Conservation (phyloP, 37 sponge, comb jelly and placozoan genomes). For the Axinella damicornis region DNA sequence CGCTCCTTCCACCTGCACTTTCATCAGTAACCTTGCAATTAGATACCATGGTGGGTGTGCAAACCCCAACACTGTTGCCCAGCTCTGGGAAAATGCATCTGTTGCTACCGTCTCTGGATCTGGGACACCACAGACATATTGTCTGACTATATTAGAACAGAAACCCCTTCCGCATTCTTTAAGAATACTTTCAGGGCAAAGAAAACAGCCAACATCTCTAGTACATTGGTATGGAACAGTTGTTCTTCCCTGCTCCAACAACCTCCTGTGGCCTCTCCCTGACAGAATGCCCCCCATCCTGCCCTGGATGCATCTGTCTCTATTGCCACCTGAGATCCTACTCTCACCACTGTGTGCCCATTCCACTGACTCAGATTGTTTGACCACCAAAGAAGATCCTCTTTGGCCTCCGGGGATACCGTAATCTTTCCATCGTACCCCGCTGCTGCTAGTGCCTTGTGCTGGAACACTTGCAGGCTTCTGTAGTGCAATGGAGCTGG, state of each 20-base stretch:
- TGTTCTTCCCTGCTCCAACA: constrained; percentile 43
- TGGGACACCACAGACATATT: constrained; percentile 5
- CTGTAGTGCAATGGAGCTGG: constrained; percentile 20
- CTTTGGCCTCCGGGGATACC: too few species aligned
- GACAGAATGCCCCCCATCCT: neutral
- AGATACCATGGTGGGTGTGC: constrained; percentile 58
- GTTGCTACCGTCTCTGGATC: constrained; percentile 46
- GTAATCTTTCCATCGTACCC: too few species aligned
- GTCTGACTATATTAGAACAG: constrained; percentile 32
- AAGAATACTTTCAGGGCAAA: too few species aligned
- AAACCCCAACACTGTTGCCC: constrained; percentile 1
- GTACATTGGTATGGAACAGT: constrained; percentile 48
- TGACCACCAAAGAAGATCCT: too few species aligned
- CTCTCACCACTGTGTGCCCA: too few species aligned
- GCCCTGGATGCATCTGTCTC: neutral
- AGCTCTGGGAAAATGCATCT: constrained; percentile 21
- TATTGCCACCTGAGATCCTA: too few species aligned
- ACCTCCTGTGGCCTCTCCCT: constrained; percentile 30
- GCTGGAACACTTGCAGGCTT: neutral
- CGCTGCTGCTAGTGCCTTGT: neutral
- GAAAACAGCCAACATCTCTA: constrained; percentile 52
- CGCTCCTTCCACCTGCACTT: constrained; percentile 7
- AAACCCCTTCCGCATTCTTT: too few species aligned
- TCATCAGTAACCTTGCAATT: constrained; percentile 21
- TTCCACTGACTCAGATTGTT: too few species aligned